phyloP scores from a whole-genome alignment of 2,888 invertebrate species.

The Tipula confusa region DNA sequence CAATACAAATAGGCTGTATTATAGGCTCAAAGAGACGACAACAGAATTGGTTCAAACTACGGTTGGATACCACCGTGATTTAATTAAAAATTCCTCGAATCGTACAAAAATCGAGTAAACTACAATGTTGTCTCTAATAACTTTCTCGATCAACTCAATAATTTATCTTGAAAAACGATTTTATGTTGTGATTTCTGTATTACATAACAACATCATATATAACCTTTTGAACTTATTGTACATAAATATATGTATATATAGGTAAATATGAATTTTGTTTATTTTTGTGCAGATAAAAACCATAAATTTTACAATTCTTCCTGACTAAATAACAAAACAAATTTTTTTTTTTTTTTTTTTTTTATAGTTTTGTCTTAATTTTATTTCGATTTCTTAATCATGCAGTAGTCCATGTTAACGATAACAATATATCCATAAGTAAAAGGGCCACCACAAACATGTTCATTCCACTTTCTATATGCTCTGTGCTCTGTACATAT shows the following conservation, averaged over 20 bases:
- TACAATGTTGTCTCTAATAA: not conserved
- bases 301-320: not conserved
- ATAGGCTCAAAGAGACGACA: no score
- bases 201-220: not conserved
- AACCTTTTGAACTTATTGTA: conserved; percentile 13
- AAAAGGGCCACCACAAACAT: not conserved
- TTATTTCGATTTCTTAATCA: not conserved
- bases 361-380: not conserved
- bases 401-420: conserved; percentile 20
- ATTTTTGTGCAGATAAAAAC: not conserved
- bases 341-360: no score
- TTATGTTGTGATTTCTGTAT: not conserved
- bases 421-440: not conserved
- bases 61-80: no score
- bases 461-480: not conserved
- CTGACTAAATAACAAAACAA: not conserved
- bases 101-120: not conserved
- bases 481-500: not conserved
- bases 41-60: no score
- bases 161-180: not conserved
- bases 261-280: no score
- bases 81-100: not conserved
- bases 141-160: not conserved
- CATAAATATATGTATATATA: not conserved
- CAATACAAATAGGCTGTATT: no score